A percentile compares a stretch with the other conserved stretches of the same genome.
These are phyloP conservation scores for Drosophila guanche DNA, from an alignment of 1,140 invertebrate species.

Conservation along the genomic window DNA sequence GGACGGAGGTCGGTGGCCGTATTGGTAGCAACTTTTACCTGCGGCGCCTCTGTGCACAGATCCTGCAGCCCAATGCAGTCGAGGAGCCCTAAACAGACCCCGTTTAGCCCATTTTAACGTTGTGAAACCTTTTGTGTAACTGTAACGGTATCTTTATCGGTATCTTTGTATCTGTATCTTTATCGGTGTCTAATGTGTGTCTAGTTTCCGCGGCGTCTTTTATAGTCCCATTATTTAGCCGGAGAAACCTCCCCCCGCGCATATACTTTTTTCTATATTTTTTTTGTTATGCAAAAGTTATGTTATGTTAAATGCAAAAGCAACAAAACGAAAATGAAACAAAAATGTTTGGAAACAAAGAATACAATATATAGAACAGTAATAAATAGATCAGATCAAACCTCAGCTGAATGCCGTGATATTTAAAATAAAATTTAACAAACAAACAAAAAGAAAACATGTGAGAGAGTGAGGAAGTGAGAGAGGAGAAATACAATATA, in stretches of 20 bases:
- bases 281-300: too few relatives aligned
- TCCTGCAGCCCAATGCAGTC: constrained; percentile 38
- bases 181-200: not conserved
- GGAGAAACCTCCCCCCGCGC: not conserved
- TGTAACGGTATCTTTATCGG: constrained; percentile 16
- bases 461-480: constrained; percentile 2
- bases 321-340: constrained; percentile 18
- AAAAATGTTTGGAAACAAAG: constrained; percentile 29
- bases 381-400: constrained; percentile 79
- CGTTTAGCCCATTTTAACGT: not conserved
- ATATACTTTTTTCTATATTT: constrained; percentile 5
- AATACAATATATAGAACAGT: constrained; percentile 31
- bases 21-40: constrained; percentile 63
- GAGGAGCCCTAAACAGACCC: constrained; percentile 11
- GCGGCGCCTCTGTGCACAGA: constrained; percentile 65
- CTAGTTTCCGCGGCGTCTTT: constrained; percentile 16
- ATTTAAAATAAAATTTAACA: constrained; percentile 73
- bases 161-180: not conserved
- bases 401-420: constrained; percentile 83
- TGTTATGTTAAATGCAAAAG: constrained; percentile 47
- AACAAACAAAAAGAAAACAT: constrained; percentile 11
- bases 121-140: not conserved
- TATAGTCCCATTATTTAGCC: constrained; percentile 25
- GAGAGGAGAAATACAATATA: constrained; percentile 38
- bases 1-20: constrained; percentile 23